A percentile compares a stretch with the other conserved stretches of the same genome.
phyloP scores from a whole-genome alignment of 2,888 invertebrate genomes.

The Eristalis arbustorum region DNA sequence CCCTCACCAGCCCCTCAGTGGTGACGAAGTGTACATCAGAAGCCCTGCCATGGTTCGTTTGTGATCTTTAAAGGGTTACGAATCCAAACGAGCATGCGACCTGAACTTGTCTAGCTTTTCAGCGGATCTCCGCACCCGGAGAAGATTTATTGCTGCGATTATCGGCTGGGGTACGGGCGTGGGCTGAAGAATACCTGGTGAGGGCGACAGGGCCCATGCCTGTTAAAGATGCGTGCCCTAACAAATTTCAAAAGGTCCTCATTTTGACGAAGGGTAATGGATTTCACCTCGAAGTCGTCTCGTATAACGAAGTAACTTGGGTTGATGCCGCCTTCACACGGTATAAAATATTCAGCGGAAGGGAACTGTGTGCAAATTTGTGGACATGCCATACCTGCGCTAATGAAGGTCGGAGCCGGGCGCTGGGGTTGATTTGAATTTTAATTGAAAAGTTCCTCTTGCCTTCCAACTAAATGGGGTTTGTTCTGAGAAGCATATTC shows the following conservation, averaged over 20 bases:
- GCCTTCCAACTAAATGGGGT: background rate
- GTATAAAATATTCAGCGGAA: background rate
- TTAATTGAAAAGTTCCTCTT: background rate
- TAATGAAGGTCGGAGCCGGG: background rate
- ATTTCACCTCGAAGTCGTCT: background rate
- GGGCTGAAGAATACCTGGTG: background rate
- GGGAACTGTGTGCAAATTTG: background rate
- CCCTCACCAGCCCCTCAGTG: background rate
- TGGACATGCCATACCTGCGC: background rate
- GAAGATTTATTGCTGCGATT: background rate
- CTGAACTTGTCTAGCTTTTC: background rate
- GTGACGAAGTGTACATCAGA: constrained; percentile 8
- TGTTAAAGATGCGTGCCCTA: background rate
- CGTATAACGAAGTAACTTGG: background rate
- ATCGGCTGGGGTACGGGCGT: background rate
- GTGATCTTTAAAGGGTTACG: constrained; percentile 8
- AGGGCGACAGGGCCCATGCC: background rate
- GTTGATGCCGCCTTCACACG: background rate
- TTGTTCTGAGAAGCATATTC: background rate
- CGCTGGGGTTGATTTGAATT: background rate
- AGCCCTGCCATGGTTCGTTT: background rate
- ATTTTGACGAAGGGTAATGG: background rate
- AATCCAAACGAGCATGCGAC: background rate
- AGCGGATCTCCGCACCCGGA: background rate
- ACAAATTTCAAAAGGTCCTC: background rate